phyloP scores from a whole-genome alignment of 1,140 invertebrate genomes.

The Drosophila watanabei region DNA sequence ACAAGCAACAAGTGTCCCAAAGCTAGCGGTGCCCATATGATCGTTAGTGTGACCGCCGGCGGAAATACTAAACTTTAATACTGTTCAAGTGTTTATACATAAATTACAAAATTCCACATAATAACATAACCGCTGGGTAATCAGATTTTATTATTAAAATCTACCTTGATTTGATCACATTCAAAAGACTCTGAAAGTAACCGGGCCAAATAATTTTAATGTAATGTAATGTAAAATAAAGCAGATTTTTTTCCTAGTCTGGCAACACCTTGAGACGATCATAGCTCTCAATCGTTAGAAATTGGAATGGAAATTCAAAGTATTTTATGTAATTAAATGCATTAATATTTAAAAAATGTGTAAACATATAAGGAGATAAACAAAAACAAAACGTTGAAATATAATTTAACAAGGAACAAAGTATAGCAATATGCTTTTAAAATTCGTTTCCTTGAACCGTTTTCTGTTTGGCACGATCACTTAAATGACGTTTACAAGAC shows the following conservation, averaged over 20 bases:
- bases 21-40: conserved; percentile 1
- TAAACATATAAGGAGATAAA: too few relatives aligned
- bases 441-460: background rate
- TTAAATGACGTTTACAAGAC: background rate
- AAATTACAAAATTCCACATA: background rate
- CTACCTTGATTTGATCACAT: background rate
- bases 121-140: background rate
- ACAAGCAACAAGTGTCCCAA: conserved; percentile 47
- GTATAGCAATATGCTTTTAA: background rate
- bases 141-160: background rate
- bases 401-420: background rate
- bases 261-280: too few relatives aligned
- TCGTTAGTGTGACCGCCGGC: background rate
- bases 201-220: too few relatives aligned
- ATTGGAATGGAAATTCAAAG: too few relatives aligned
- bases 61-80: background rate
- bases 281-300: too few relatives aligned
- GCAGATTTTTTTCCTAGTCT: too few relatives aligned
- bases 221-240: too few relatives aligned
- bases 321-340: too few relatives aligned
- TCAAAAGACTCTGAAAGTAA: background rate
- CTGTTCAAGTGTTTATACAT: background rate
- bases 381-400: too few relatives aligned
- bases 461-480: background rate
- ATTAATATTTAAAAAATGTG: too few relatives aligned